Evolutionary conservation across 2,888 invertebrate species (phyloP), one percentile per base, ranked within the genome.

Genomic region (Eilema sororculum): DNA sequence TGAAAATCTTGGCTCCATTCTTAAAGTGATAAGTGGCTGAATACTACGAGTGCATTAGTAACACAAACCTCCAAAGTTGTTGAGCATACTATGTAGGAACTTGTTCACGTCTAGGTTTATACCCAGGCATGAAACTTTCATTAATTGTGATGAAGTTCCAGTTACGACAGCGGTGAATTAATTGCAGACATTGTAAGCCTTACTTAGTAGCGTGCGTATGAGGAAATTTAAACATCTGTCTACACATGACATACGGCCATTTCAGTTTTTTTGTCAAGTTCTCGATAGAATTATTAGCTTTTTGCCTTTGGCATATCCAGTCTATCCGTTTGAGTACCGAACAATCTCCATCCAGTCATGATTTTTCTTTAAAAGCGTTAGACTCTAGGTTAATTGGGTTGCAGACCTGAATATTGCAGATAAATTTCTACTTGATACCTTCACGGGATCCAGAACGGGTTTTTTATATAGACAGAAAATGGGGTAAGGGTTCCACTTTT

Each of bases 151-250:
- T 56, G 12, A 30, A 28, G 64, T 64, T 64, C 24, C 12, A 64
- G 30, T 52, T 64, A 63, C 64, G 13, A 16, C 61, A 41, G 33
- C 25, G 30, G n/a, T 13, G 64, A 64, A 28, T n/a, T 64, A 52
- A 64, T 52, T 64, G 52, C n/a, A 52, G 28, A 65, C 28, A 52
- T 65, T 65, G 64, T 52, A 25, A 63, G 46, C 13, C 28, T 8
- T 52, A 65, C 30, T 65, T 30, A 52, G 22, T 16, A 52, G 52
- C n/a, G 2, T 22, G 1, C 10, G 22, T 33, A 30, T 52, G 22
- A 52, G 13, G 13, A 30, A 65, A 13, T 13, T 28, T 4, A 16
- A 64, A 52, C 13, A 13, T 2, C 20, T 52, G 8, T 52, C 46
- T 5, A 20, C 4, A 20, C 62, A 37, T 0, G 16, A 16, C 16